Evolutionary conservation across 2,113 vertebrate species (phyloP), one percentile per base, ranked within the genome.

Genomic region (Athene cunicularia): DNA sequence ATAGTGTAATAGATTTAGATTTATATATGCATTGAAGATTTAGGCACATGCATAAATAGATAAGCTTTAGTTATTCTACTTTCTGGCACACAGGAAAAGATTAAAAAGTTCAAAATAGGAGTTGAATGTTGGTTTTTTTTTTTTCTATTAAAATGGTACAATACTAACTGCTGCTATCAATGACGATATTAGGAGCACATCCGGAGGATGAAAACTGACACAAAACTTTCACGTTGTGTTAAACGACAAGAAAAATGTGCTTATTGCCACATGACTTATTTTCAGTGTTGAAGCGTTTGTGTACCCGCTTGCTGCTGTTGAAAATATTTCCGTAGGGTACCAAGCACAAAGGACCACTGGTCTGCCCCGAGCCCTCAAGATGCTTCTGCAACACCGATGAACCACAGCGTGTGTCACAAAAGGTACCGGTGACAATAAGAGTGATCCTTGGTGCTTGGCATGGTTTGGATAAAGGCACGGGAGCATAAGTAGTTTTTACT

Each of bases 1-100:
- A 83, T 68, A 97, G 39, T 96, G 92, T 98, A 98, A 98, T 97
- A 95, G 96, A 96, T 96, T 98, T 96, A 94, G 96, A 92, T 94
- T 88, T 89, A 96, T 96, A 97, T 96, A 93, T 89, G 75, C 86
- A 76, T 49, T 94, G 88, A 93, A 96, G 95, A 92, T 95, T 97
- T 95, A 97, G 86, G 88, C 88, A 94, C 73, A 88, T 87, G 80
- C 53, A 95, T 89, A 97, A 96, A 91, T 80, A 90, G 73, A 66
- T 75, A 96, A 74, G 86, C 89, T 80, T 94, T 92, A 67, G 60
- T 97, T 97, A 95, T 96, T 98, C 89, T 77, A 86, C 66, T 95
- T 87, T 59, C 86, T 66, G 94, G 91, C 95, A 88, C 92, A 73
- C 1, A 92, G 74, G 84, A 76, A 94, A 93, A 93, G 50, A 93